These are phyloP conservation scores for Drosophila pseudoobscura DNA, from an alignment of 1,140 invertebrate genomes.

Conservation along the genomic window DNA sequence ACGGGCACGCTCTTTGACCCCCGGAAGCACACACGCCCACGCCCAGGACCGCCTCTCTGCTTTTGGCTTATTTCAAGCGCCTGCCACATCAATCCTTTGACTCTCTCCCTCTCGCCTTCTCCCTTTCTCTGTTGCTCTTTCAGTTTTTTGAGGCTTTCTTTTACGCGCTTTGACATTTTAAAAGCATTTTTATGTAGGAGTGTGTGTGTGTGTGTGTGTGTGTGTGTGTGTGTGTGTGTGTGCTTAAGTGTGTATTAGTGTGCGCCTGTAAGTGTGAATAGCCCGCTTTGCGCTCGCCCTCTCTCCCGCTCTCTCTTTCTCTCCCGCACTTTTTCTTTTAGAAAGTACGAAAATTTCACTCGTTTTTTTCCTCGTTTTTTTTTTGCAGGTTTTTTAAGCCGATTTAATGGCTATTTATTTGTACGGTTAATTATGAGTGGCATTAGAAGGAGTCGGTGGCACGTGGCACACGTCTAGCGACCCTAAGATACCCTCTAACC, in stretches of 20 bases:
- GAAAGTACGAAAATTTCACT: slow-evolving; percentile 14
- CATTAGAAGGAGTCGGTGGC: too few relatives aligned
- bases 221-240: slow-evolving; percentile 12
- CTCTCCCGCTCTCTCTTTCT: background rate
- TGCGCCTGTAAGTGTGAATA: slow-evolving; percentile 44
- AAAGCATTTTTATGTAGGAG: slow-evolving; percentile 76
- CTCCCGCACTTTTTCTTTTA: slow-evolving; percentile 13
- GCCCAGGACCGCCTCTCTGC: too few relatives aligned
- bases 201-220: slow-evolving; percentile 9
- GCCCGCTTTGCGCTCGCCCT: slow-evolving; percentile 32
- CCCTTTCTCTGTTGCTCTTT: slow-evolving; percentile 3
- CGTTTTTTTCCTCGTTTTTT: slow-evolving; percentile 36
- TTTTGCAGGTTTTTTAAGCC: slow-evolving; percentile 70
- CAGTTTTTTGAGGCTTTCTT: slow-evolving; percentile 44
- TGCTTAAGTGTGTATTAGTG: slow-evolving; percentile 28
- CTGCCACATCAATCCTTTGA: slow-evolving; percentile 72
- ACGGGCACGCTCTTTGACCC: background rate
- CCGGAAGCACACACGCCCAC: too few relatives aligned
- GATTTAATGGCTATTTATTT: slow-evolving; percentile 70
- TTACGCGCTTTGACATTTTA: slow-evolving; percentile 79
- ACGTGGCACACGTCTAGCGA: too few relatives aligned
- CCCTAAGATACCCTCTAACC: too few relatives aligned
- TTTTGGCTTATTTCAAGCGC: slow-evolving; percentile 60
- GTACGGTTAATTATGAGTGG: slow-evolving; percentile 59
- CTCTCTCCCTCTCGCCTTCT: slow-evolving; percentile 3